Conservation (phyloP, 2,888 invertebrate genomes). For the Argyresthia albistria region DNA sequence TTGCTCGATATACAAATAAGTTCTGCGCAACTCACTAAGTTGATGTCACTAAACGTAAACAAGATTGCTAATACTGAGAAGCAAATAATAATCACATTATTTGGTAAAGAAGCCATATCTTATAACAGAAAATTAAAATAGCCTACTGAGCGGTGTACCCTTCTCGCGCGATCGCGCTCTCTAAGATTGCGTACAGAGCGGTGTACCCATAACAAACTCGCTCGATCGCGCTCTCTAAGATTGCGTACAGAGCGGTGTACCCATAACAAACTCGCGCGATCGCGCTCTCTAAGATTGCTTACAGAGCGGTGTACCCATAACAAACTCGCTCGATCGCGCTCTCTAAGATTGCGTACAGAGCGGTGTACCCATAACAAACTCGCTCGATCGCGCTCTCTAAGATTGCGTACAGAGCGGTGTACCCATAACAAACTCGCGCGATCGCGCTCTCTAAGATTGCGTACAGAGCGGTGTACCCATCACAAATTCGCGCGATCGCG, state of each 20-base stretch:
- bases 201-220: constrained; percentile 36
- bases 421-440: constrained; percentile 46
- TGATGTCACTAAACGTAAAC: constrained; percentile 44
- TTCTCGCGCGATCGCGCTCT: constrained; percentile 41
- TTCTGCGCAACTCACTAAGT: constrained; percentile 41
- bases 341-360: not conserved
- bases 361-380: constrained; percentile 38
- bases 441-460: constrained; percentile 18
- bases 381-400: constrained; percentile 34
- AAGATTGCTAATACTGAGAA: constrained; percentile 66
- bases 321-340: constrained; percentile 44
- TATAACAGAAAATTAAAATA: constrained; percentile 48
- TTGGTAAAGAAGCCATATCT: constrained; percentile 65
- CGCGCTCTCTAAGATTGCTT: constrained; percentile 15
- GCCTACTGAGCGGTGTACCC: constrained; percentile 32
- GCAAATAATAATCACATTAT: constrained; percentile 55
- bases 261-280: constrained; percentile 46
- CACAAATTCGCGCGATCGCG: constrained; percentile 42
- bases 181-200: constrained; percentile 14
- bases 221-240: constrained; percentile 31
- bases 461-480: constrained; percentile 29
- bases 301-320: constrained; percentile 31
- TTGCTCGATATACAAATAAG: constrained; percentile 70
- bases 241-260: constrained; percentile 21
- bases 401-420: constrained; percentile 18